These are phyloP conservation scores for Lucinisca nassula DNA, from an alignment of 2,888 invertebrate species.

Conservation along the genomic window DNA sequence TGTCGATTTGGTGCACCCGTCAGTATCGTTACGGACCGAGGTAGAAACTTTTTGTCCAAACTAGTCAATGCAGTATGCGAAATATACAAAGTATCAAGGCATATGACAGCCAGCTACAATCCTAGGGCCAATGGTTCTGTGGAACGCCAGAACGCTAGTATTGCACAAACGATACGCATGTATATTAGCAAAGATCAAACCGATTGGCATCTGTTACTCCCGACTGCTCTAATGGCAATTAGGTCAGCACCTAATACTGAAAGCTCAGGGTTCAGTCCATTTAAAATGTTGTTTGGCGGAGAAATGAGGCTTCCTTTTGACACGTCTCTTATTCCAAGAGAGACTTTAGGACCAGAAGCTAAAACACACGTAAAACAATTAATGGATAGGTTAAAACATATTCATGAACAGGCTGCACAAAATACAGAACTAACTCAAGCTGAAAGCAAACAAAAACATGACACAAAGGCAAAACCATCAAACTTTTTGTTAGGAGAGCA, in stretches of 20 bases:
- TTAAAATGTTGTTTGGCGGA: conserved; percentile 58
- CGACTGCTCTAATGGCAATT: conserved; percentile 55
- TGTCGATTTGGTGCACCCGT: no score
- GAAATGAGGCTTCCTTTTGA: conserved; percentile 61
- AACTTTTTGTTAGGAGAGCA: conserved; percentile 21
- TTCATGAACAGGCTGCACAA: conserved; percentile 27
- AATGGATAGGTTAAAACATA: conserved; percentile 25
- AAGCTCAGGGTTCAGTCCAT: conserved; percentile 59
- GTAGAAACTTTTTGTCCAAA: no score
- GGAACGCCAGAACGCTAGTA: conserved; percentile 52
- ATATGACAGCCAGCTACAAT: conserved; percentile 55
- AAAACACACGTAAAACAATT: conserved; percentile 27
- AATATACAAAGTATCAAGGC: no score
- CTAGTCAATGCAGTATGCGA: no score
- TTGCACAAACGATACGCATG: conserved; percentile 43
- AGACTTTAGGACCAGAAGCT: conserved; percentile 15
- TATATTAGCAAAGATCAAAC: conserved; percentile 55
- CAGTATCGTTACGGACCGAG: no score
- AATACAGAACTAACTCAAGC: conserved; percentile 38
- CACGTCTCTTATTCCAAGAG: no score
- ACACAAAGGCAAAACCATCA: conserved; percentile 40
- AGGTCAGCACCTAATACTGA: conserved; percentile 52
- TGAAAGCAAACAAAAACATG: conserved; percentile 41
- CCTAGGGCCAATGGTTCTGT: conserved; percentile 52
- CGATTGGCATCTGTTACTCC: conserved; percentile 44